These are phyloP conservation scores for Heteromurus nitidus DNA, from an alignment of 2,888 invertebrate genomes.

Conservation along the genomic window DNA sequence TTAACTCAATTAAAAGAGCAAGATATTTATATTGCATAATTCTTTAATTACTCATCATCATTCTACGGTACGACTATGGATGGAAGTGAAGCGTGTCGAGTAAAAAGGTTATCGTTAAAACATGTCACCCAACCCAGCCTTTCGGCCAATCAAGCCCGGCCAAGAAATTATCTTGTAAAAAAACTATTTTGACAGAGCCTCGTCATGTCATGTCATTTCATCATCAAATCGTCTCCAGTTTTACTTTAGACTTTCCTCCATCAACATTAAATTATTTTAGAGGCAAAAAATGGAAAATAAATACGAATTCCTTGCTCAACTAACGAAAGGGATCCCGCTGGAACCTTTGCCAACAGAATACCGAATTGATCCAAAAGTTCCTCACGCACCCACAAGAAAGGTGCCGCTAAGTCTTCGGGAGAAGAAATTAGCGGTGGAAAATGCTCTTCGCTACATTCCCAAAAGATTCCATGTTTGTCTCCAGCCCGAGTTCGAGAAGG, in stretches of 20 bases:
- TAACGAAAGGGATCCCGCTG: slow-evolving; percentile 66
- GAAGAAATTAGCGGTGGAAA: slow-evolving; percentile 78
- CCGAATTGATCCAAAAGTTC: slow-evolving; percentile 51
- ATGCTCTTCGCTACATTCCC: slow-evolving; percentile 80
- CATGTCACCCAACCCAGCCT: not conserved
- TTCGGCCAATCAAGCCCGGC: not conserved
- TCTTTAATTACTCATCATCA: too few relatives aligned
- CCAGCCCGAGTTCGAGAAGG: slow-evolving; percentile 78
- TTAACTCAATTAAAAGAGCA: too few relatives aligned
- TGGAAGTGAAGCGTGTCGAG: too few relatives aligned
- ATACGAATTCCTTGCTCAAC: slow-evolving; percentile 41
- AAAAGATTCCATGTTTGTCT: slow-evolving; percentile 76
- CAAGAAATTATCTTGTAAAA: not conserved
- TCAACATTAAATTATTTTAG: too few relatives aligned
- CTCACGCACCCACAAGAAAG: slow-evolving; percentile 69
- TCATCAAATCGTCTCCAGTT: not conserved
- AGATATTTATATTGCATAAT: too few relatives aligned
- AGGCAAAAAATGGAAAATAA: slow-evolving; percentile 1
- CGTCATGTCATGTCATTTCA: not conserved
- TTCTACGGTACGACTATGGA: too few relatives aligned
- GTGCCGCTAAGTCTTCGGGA: slow-evolving; percentile 56
- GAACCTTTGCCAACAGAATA: slow-evolving; percentile 58
- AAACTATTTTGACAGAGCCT: not conserved
- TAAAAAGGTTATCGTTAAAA: not conserved
- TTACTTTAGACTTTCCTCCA: too few relatives aligned